Base-by-base conservation (phyloP, 2,888 invertebrate genomes). In the Calameuta pallipes region DNA sequence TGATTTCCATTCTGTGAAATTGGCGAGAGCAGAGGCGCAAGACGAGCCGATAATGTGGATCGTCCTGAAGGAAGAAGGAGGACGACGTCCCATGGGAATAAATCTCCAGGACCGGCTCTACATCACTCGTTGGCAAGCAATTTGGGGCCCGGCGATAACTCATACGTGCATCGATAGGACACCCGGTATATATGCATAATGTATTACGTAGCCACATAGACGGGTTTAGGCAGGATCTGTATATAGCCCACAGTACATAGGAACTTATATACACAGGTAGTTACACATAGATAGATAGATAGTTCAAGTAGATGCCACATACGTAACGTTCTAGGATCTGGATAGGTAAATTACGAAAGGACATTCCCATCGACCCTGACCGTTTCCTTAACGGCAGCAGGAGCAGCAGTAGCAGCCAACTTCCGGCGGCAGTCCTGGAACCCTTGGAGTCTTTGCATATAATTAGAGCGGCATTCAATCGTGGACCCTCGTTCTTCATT, bases 51-150 rank as follows among this genome's bases (percentile, higher is more conserved):
- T 87, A 87, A 86, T 87, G 85, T 84, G 80, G 81, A 34, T 71
- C 31, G 71, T 34, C 71, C 71, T 23, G 71, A 71, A 56, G 56
- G 56, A 56, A 56, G 56, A 56, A 23, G 56, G 56, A 56, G 56
- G 56, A 56, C 23, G 56, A 41, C 56, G 23, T 56, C 56, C 56
- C 56, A 56, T 56, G 23, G 23, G 88, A 90, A 90, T 90, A 90
- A 90, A 90, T 90, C 89, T 90, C 89, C 86, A 85, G 86, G 85
- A 87, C 85, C 84, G 85, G 90, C 90, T 90, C 88, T 90, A 90
- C 89, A 90, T 90, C 90, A 90, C 90, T 85, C 87, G 89, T 90
- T 90, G 90, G 90, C 90, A 90, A 90, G 90, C 89, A 90, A 90
- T 90, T 90, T 90, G 88, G 90, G 89, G 88, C 88, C 87, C 83